Conservation (phyloP, 2,888 invertebrate species). For the Drosophila tanythrix region DNA sequence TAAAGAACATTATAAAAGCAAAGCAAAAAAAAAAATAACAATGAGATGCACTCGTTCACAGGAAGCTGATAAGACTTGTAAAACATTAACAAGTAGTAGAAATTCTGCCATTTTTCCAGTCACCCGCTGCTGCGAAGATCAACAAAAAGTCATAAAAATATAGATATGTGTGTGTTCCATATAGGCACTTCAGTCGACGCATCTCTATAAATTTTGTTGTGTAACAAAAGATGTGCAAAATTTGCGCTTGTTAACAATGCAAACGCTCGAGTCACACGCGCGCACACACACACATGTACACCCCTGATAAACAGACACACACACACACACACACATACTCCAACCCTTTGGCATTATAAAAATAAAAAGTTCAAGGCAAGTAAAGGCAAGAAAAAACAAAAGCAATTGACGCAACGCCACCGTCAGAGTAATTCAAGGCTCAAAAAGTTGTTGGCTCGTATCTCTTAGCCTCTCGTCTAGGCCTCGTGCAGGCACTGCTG, state of each 20-base stretch:
- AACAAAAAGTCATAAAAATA: constrained; percentile 76
- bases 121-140: constrained; percentile 51
- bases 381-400: constrained; percentile 64
- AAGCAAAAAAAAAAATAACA: neutral
- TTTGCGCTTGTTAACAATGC: constrained; percentile 74
- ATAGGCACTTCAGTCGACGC: constrained; percentile 42
- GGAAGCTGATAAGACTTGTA: constrained; percentile 44
- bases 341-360: neutral
- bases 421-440: constrained; percentile 55
- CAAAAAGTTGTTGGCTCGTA: constrained; percentile 57
- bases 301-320: neutral
- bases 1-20: neutral
- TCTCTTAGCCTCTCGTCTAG: constrained; percentile 54
- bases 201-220: constrained; percentile 68
- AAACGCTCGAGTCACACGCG: constrained; percentile 46
- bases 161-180: constrained; percentile 52
- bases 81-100: constrained; percentile 55
- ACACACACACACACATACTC: constrained; percentile 8
- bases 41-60: constrained; percentile 3
- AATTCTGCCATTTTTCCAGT: neutral
- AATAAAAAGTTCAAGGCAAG: constrained; percentile 68
- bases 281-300: constrained; percentile 16
- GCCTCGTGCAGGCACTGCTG: constrained; percentile 2
- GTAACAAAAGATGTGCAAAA: constrained; percentile 70
- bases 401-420: constrained; percentile 50